Evolutionary conservation across 2,888 invertebrate genomes (phyloP).

Genomic region (Aphodius sticticus): DNA sequence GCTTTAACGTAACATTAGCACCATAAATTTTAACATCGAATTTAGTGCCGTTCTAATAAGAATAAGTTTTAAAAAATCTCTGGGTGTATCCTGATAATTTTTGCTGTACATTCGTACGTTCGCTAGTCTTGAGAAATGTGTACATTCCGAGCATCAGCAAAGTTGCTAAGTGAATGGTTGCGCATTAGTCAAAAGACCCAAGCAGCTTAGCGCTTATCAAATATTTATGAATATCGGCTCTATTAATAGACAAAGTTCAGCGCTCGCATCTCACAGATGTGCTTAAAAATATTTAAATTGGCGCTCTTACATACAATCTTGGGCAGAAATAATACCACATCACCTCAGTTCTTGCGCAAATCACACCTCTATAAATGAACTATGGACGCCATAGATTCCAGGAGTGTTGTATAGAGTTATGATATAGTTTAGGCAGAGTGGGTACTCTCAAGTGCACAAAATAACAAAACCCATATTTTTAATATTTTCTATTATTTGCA

Average conservation of each 20-base stretch:
- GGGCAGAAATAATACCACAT: background rate
- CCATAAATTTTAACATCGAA: background rate
- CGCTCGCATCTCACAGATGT: background rate
- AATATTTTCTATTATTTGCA: too few species aligned
- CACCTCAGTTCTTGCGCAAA: background rate
- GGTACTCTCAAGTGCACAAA: too few species aligned
- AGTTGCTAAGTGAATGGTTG: background rate
- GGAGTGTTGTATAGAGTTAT: too few species aligned
- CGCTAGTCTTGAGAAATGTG: background rate
- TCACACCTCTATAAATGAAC: too few species aligned
- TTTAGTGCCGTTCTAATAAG: background rate
- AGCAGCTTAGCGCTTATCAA: background rate
- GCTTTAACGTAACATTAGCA: background rate
- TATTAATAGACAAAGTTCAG: slow-evolving; percentile 4
- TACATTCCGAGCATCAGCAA: background rate
- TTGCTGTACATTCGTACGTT: background rate
- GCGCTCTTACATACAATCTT: background rate
- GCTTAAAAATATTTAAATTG: background rate
- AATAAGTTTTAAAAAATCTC: background rate
- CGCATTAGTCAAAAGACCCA: background rate
- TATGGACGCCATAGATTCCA: too few species aligned
- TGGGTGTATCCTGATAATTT: background rate
- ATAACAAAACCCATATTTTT: too few species aligned
- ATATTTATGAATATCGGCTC: background rate
- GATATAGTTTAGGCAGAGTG: too few species aligned